Base-by-base conservation (phyloP, 2,797 vertebrate species). In the Danio jaintianensis region DNA sequence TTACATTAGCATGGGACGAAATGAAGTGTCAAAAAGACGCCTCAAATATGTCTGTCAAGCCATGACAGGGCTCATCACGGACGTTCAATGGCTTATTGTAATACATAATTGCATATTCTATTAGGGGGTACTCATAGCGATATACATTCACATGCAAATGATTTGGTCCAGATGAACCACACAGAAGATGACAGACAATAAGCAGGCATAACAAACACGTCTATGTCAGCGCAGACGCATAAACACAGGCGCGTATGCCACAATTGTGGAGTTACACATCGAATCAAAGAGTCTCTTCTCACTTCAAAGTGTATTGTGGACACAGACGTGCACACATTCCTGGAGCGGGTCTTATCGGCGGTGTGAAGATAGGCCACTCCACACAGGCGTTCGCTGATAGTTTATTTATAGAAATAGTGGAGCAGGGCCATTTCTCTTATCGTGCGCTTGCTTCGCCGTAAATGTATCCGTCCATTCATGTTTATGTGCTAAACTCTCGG, bases 101-200 rank as follows among this genome's bases (percentile, higher is more conserved):
- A 82, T 75, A 78, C 86, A 84, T 82, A 83, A 82, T 72, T 84
- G 85, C 83, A 84, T 86, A 86, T 86, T 86, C 78, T 84, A 84
- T 86, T 82, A 86, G 83, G 80, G 83, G 77, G 53, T 76, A 85
- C 81, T 83, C 79, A 87, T 83, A 84, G 75, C 63, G 75, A 84
- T 87, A 82, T 75, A 62, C 82, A 87, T 87, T 87, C 84, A 87
- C 75, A 87, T 87, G 86, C 84, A 84, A 87, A 87, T 87, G 73
- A 81, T 80, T 75, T 81, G 42, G 56, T 79, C 84, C 84, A 85
- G 79, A 83, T 84, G 82, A 85, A 75, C 84, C 83, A 79, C 86
- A 84, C 82, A 77, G 74, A 75, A 78, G 80, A 82, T 71, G 77
- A 82, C 80, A 82, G 79, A 87, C 82, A 83, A 85, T 85, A 80